Conservation (phyloP, 2,797 vertebrate genomes). For the Prunella strophiata region DNA sequence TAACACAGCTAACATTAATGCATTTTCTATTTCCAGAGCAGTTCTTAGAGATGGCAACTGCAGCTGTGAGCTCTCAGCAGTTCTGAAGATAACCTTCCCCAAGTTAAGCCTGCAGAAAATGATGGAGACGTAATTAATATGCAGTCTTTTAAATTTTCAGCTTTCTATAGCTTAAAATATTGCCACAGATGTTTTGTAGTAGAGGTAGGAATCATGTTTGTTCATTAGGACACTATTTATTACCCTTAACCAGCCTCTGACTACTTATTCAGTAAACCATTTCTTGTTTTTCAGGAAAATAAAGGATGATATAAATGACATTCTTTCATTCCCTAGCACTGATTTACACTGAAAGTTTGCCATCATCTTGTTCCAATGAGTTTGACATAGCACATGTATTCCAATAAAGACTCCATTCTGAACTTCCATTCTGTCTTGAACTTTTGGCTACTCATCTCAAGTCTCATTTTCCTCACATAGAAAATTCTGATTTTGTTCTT, state of each 20-base stretch:
- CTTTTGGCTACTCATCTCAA: neutral
- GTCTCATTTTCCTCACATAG: neutral
- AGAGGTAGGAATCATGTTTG: neutral
- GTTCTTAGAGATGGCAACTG: neutral
- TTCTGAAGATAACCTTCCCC: conserved; percentile 4
- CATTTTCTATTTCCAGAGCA: conserved; percentile 20
- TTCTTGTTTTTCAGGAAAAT: neutral
- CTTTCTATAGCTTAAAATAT: neutral
- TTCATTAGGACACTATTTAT: neutral
- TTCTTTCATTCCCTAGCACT: neutral
- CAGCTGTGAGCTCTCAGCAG: conserved; percentile 28
- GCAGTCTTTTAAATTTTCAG: neutral
- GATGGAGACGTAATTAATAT: neutral
- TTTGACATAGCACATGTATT: neutral
- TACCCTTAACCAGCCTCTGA: neutral
- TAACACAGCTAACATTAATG: conserved; percentile 3
- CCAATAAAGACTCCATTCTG: neutral
- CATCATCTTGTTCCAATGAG: neutral
- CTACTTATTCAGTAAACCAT: neutral
- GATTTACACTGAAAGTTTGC: neutral
- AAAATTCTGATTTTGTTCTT: neutral
- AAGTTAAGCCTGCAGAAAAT: neutral
- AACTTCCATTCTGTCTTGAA: neutral
- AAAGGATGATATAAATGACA: neutral
- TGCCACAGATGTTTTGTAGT: neutral